phyloP scores from a whole-genome alignment of 2,888 invertebrate species.

The Lampropteryx suffumata region DNA sequence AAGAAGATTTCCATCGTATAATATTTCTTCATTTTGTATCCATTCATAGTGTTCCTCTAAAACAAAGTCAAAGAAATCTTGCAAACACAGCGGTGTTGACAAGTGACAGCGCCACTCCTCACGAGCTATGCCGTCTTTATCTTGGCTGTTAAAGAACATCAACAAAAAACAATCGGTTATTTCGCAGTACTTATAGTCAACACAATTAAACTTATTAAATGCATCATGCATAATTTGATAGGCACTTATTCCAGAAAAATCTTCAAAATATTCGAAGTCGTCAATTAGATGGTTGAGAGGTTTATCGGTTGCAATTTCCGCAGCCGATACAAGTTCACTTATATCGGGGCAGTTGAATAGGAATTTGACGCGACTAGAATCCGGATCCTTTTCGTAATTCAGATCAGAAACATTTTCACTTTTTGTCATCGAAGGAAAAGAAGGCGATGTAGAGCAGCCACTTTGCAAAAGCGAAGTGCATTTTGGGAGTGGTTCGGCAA shows the following conservation, averaged over 20 bases:
- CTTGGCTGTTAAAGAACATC: constrained; percentile 73
- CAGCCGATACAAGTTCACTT: constrained; percentile 68
- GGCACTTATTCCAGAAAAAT: constrained; percentile 55
- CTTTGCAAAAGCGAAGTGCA: constrained; percentile 40
- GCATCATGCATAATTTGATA: constrained; percentile 65
- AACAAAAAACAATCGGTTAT: constrained; percentile 68
- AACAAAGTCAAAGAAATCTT: constrained; percentile 81
- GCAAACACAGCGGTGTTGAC: constrained; percentile 75
- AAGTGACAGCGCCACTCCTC: constrained; percentile 75
- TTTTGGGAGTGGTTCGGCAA: constrained; percentile 62
- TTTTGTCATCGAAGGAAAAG: constrained; percentile 55
- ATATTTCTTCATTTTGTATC: constrained; percentile 68
- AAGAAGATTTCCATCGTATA: constrained; percentile 54
- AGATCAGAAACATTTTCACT: constrained; percentile 44
- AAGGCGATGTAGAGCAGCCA: constrained; percentile 41
- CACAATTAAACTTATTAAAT: constrained; percentile 67
- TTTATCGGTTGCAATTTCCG: constrained; percentile 61
- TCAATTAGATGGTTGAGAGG: constrained; percentile 64
- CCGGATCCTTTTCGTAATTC: constrained; percentile 39
- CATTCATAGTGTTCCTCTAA: constrained; percentile 75
- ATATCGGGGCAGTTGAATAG: constrained; percentile 73
- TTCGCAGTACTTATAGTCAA: constrained; percentile 75
- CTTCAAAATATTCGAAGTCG: constrained; percentile 71
- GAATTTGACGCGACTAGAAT: constrained; percentile 48
- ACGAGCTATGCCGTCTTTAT: constrained; percentile 62